Conservation (phyloP, 2,113 vertebrate species). For the Lampris megalopsis region DNA sequence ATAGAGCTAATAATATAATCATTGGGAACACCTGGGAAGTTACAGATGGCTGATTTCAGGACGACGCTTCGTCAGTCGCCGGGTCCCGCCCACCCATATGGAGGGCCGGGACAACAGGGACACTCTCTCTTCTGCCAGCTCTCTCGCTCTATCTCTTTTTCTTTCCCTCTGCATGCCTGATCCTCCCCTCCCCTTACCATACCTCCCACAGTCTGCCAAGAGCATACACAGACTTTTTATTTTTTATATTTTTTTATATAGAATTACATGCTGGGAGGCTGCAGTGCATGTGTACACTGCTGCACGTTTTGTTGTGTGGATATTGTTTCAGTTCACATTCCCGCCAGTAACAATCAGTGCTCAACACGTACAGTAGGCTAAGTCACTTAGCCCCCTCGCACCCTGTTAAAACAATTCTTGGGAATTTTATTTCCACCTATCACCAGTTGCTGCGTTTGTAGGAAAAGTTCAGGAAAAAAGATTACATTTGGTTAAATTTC, state of each 20-base stretch:
- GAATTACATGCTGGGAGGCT: constrained; percentile 32
- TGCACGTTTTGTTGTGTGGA: neutral
- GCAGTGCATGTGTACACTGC: constrained; percentile 14
- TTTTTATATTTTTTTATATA: constrained; percentile 57
- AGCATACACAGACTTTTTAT: constrained; percentile 87
- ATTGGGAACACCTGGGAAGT: constrained; percentile 98
- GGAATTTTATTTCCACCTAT: too few relatives aligned
- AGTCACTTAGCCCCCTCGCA: too few relatives aligned
- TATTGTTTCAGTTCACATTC: neutral
- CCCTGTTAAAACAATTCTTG: too few relatives aligned
- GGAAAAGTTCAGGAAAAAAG: too few relatives aligned
- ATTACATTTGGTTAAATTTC: too few relatives aligned
- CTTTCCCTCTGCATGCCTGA: constrained; percentile 14
- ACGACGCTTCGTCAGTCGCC: constrained; percentile 87
- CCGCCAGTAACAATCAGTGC: neutral
- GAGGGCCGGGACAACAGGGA: constrained; percentile 70
- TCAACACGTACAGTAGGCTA: too few relatives aligned
- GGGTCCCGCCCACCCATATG: constrained; percentile 96
- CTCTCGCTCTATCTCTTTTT: constrained; percentile 19
- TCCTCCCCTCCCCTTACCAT: neutral
- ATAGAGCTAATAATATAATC: constrained; percentile 99
- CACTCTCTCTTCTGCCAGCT: constrained; percentile 38
- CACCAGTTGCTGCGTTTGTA: too few relatives aligned
- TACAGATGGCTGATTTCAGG: constrained; percentile 97
- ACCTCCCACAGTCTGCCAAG: constrained; percentile 36